Conservation (phyloP, 2,113 vertebrate species). For the Hemicordylus capensis region DNA sequence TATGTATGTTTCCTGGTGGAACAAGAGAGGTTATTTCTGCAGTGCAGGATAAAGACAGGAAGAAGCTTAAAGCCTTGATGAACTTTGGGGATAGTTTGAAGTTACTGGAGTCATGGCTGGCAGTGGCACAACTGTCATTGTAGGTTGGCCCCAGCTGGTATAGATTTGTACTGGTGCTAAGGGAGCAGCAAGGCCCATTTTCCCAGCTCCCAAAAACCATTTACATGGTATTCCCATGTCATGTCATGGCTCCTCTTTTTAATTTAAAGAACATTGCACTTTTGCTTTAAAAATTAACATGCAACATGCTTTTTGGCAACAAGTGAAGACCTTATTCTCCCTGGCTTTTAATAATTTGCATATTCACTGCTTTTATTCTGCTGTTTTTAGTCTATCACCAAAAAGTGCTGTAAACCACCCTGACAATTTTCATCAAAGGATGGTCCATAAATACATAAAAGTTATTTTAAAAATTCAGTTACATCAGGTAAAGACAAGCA, state of each 20-base stretch:
- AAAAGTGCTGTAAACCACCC: no score
- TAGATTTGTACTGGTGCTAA: not conserved
- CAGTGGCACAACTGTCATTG: not conserved
- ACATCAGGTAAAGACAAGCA: not conserved
- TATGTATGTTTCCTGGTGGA: not conserved
- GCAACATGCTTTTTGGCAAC: not conserved
- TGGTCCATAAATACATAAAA: not conserved
- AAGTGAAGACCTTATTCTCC: no score
- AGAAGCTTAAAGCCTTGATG: not conserved
- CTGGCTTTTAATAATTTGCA: no score
- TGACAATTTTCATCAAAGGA: no score
- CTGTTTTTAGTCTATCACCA: no score
- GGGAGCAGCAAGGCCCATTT: not conserved
- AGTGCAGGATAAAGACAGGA: not conserved
- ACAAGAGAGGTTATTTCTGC: not conserved
- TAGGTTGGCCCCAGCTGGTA: not conserved
- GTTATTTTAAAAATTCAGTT: not conserved
- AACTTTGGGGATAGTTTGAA: not conserved
- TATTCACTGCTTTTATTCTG: no score
- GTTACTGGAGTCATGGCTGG: not conserved
- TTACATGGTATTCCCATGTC: not conserved
- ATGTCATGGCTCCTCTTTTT: not conserved
- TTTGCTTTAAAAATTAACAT: not conserved
- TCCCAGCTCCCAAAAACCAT: not conserved
- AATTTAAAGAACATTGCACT: not conserved